Conservation (phyloP, 2,888 invertebrate genomes). For the Antitype chi region DNA sequence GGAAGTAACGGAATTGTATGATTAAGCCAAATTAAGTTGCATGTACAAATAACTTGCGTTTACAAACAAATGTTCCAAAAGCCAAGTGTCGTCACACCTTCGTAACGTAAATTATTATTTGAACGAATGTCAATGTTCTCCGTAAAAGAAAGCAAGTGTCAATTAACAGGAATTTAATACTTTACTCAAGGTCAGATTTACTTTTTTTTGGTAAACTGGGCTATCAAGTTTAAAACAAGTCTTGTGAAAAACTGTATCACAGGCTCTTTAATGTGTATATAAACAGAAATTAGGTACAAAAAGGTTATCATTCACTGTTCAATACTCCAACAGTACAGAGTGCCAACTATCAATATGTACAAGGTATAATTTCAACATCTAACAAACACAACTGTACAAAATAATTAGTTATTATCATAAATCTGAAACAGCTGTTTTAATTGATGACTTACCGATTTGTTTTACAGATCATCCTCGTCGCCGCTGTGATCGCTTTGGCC, state of each 20-base stretch:
- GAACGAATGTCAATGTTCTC: constrained; percentile 13
- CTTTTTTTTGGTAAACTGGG: constrained; percentile 34
- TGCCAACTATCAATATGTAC: constrained; percentile 52
- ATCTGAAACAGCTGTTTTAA: not conserved
- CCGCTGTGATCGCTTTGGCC: constrained; percentile 47
- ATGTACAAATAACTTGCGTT: too few relatives aligned
- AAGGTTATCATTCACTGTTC: constrained; percentile 40
- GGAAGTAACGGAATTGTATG: too few relatives aligned
- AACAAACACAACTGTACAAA: too few relatives aligned
- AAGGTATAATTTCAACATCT: constrained; percentile 28
- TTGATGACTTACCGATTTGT: not conserved
- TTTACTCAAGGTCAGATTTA: constrained; percentile 36
- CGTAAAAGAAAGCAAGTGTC: constrained; percentile 2
- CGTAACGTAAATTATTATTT: not conserved
- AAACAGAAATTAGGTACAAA: constrained; percentile 29
- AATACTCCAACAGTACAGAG: constrained; percentile 20
- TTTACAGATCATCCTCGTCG: constrained; percentile 35
- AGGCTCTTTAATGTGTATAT: constrained; percentile 49
- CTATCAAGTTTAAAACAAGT: not conserved
- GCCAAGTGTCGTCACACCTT: not conserved
- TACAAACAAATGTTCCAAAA: too few relatives aligned
- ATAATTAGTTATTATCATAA: not conserved
- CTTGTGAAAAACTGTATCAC: constrained; percentile 28
- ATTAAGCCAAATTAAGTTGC: too few relatives aligned
- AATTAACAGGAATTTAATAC: not conserved